These are phyloP conservation scores for Malacoraja senta DNA, from an alignment of 2,797 vertebrate species.

Conservation along the genomic window DNA sequence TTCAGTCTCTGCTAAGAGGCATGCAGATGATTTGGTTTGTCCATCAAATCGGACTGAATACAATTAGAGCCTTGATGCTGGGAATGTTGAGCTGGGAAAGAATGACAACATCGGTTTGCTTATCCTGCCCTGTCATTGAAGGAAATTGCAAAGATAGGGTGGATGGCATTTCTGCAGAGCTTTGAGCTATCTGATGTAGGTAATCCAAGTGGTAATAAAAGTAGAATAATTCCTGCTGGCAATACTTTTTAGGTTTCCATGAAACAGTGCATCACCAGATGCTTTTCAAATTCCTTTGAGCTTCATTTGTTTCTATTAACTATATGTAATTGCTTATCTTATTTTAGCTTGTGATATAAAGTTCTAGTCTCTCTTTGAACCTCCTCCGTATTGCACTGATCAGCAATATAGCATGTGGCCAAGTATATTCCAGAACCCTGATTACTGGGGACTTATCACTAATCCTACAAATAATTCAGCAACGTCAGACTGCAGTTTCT, in stretches of 20 bases:
- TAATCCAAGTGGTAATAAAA: neutral
- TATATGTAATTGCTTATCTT: neutral
- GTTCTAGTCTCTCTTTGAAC: neutral
- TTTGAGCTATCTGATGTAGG: no score
- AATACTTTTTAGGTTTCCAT: neutral
- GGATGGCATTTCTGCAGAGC: no score
- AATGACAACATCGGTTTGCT: no score
- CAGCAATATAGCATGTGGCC: neutral
- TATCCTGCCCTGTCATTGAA: no score
- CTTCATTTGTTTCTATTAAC: neutral
- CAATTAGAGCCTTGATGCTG: no score
- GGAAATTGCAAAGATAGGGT: no score
- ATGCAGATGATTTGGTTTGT: no score
- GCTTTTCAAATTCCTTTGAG: neutral
- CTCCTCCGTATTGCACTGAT: neutral
- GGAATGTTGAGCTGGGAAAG: no score
- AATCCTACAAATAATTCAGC: neutral
- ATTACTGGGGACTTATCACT: neutral
- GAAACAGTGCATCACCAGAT: neutral
- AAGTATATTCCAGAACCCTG: neutral
- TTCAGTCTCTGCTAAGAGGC: no score
- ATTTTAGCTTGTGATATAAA: slow-evolving; percentile 16
- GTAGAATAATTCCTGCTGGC: neutral
- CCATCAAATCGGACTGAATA: no score
- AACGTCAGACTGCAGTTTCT: neutral